phyloP scores from a whole-genome alignment of 2,797 vertebrate species.

The Furcifer pardalis region DNA sequence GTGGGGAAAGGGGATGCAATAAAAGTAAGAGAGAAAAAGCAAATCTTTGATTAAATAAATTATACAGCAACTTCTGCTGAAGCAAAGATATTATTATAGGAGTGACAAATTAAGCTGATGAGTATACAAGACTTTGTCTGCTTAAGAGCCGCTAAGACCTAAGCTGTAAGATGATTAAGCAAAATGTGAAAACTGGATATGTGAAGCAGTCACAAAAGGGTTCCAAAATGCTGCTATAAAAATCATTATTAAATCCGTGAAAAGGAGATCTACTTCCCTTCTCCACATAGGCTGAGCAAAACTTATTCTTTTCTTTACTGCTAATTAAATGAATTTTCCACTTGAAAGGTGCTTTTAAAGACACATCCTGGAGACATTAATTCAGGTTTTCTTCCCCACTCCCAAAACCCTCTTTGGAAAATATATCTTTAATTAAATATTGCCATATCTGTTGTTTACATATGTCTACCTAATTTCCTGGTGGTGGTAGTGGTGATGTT shows the following conservation, averaged over 20 bases:
- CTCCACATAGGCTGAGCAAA: background rate
- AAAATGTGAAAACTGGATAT: background rate
- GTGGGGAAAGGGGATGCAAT: background rate
- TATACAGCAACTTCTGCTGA: constrained; percentile 13
- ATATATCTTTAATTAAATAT: background rate
- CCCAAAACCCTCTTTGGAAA: background rate
- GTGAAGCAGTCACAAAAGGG: constrained; percentile 34
- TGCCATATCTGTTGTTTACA: background rate
- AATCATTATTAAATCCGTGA: constrained; percentile 48
- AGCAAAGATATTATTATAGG: constrained; percentile 44
- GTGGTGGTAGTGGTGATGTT: no score
- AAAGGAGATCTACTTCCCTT: background rate
- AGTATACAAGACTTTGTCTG: background rate
- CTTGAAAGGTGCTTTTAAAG: background rate
- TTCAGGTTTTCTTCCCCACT: background rate
- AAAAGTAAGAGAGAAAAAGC: constrained; percentile 41
- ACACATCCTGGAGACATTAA: background rate
- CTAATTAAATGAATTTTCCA: constrained; percentile 1
- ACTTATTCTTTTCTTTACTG: background rate
- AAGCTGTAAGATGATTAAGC: constrained; percentile 33
- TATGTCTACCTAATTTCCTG: no score
- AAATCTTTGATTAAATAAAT: constrained; percentile 1
- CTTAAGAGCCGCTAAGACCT: constrained; percentile 52
- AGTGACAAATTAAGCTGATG: constrained; percentile 43
- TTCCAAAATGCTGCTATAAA: constrained; percentile 59